Base-by-base conservation (phyloP, 2,797 vertebrate genomes). In the Agapornis canus region DNA sequence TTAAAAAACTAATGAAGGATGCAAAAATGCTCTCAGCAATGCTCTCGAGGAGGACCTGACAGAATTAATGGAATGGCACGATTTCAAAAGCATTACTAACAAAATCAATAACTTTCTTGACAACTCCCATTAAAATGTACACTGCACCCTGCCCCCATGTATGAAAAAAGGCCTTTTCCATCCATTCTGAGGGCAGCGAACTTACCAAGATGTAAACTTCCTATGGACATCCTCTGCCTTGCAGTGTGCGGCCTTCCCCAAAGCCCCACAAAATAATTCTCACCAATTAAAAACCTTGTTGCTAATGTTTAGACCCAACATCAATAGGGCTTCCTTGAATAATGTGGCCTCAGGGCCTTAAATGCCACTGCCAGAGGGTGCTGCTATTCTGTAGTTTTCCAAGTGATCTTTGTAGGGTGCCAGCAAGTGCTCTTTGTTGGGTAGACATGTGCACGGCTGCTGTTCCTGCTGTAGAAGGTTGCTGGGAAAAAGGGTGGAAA, bases 81-180 rank as follows among this genome's bases (percentile, higher is more conserved):
- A 95, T 97, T 97, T 94, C 76, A 97, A 94, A 97, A 94, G 80
- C 90, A 86, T 96, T 97, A 91, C 78, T 82, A 92, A 92, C 20
- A 73, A 90, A 97, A 97, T 97, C 97, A 95, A 92, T 97, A 96
- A 90, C 94, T 94, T 73, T 82, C 82, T 75, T 94, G 92, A 95
- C 89, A 96, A 49, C 40, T 93, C 52, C 51, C 73, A 91, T 97
- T 96, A 96, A 94, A 96, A 94, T 92, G 94, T 82, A 84, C 91
- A 84, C 72, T 57, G 88, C 92, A 92, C 90, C 82, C 84, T 71
- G 29, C 80, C 40, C 57, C 81, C 52, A 63, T 54, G 43, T 27
- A 81, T 47, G 57, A n/a, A 60, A 86, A 93, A 84, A 39, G 16
- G 40, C 65, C 89, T 90, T 97, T 95, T 82, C 92, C 91, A 90